phyloP scores from a whole-genome alignment of 2,888 invertebrate genomes.

The Heliconius aoede region DNA sequence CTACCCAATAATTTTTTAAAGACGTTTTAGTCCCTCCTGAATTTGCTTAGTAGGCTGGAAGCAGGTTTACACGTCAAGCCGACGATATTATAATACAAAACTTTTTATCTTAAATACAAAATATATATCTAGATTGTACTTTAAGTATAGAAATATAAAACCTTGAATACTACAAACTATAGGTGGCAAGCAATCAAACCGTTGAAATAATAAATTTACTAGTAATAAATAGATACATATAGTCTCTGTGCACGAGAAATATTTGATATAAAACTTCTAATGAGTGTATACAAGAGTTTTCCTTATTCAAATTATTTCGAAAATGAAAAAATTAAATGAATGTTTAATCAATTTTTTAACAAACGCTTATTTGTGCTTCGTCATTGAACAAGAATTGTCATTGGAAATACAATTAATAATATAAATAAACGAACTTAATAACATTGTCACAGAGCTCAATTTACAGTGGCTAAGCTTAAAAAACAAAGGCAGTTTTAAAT shows the following conservation, averaged over 20 bases:
- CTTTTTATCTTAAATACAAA: background rate
- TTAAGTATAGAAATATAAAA: background rate
- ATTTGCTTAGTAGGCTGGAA: too few species aligned
- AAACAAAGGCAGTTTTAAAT: background rate
- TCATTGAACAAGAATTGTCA: background rate
- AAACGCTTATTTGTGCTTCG: background rate
- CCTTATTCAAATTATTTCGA: background rate
- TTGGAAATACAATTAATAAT: background rate
- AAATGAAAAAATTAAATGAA: background rate
- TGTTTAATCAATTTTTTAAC: background rate
- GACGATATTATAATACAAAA: too few species aligned
- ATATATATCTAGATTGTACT: background rate
- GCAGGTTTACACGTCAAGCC: too few species aligned
- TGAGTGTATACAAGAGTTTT: background rate
- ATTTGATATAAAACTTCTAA: background rate
- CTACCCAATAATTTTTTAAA: too few species aligned
- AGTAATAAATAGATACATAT: too few species aligned
- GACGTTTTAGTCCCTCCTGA: too few species aligned
- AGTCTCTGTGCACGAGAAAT: too few species aligned
- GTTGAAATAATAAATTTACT: too few species aligned
- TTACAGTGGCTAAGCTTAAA: slow-evolving; percentile 1
- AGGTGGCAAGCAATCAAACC: too few species aligned
- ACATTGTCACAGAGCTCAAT: slow-evolving; percentile 29
- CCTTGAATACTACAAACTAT: too few species aligned
- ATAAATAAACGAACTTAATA: background rate